Percentiles rank a stretch among this genome's conserved stretches.
These are phyloP conservation scores for Drosophila biarmipes DNA, from an alignment of 1,140 invertebrate species.

Conservation along the genomic window DNA sequence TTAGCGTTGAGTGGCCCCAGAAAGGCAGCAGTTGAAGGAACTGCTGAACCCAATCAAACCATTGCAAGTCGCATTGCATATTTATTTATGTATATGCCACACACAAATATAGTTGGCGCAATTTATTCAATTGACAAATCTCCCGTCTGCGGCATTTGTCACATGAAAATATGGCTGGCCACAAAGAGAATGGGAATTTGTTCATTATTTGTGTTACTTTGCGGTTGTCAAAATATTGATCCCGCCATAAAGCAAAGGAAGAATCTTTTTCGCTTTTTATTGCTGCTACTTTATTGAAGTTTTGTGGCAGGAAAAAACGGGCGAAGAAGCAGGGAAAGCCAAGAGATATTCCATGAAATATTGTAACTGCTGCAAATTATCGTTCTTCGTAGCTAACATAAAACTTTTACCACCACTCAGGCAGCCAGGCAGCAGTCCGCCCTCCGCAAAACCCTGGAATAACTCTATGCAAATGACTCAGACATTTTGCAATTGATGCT, in stretches of 20 bases:
- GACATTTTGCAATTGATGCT: constrained; percentile 58
- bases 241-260: constrained; percentile 31
- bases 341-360: constrained; percentile 62
- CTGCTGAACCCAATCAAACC: constrained; percentile 34
- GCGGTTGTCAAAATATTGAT: constrained; percentile 57
- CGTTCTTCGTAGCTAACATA: constrained; percentile 63
- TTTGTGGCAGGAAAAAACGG: constrained; percentile 13
- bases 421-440: background rate
- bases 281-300: constrained; percentile 56
- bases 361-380: constrained; percentile 72
- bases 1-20: constrained; percentile 70
- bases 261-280: constrained; percentile 51
- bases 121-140: constrained; percentile 58
- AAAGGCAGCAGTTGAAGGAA: constrained; percentile 8
- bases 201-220: constrained; percentile 43
- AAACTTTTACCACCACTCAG: constrained; percentile 56
- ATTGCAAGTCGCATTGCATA: constrained; percentile 45
- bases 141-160: constrained; percentile 49
- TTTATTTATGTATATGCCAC: constrained; percentile 34
- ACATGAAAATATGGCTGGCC: constrained; percentile 43
- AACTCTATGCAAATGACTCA: constrained; percentile 56
- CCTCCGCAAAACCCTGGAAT: constrained; percentile 19
- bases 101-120: constrained; percentile 39
- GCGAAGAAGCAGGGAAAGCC: constrained; percentile 9
- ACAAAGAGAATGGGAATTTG: constrained; percentile 24